Evolutionary conservation across 2,888 invertebrate species (phyloP).

Genomic region (Scaptomyza reducta): DNA sequence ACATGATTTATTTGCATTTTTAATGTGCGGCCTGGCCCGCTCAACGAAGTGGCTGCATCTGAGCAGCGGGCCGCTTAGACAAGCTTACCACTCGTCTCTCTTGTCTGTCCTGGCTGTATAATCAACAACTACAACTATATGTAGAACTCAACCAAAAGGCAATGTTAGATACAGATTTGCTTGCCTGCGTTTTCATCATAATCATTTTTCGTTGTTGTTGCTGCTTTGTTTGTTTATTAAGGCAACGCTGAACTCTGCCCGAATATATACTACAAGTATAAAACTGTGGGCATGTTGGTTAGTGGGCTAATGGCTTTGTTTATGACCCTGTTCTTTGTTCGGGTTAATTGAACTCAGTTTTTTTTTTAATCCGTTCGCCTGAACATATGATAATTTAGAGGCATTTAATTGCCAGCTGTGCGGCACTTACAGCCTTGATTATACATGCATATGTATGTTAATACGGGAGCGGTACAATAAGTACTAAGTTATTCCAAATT

Average conservation of each 20-base stretch:
- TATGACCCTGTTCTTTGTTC: conserved; percentile 70
- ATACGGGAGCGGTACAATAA: conserved; percentile 27
- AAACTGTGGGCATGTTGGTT: conserved; percentile 68
- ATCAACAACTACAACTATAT: conserved; percentile 10
- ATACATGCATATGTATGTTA: not conserved
- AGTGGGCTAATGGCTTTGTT: conserved; percentile 75
- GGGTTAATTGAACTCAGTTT: conserved; percentile 70
- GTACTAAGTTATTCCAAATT: conserved; percentile 21
- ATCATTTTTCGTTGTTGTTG: conserved; percentile 17
- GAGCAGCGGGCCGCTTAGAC: conserved; percentile 57
- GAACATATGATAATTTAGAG: conserved; percentile 35
- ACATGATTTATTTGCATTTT: conserved; percentile 81
- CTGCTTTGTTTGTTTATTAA: conserved; percentile 12
- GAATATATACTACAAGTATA: conserved; percentile 9
- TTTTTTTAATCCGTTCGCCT: conserved; percentile 11
- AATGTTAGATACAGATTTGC: conserved; percentile 21
- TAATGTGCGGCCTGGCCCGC: conserved; percentile 64
- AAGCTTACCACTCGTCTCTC: conserved; percentile 42
- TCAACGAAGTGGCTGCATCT: conserved; percentile 48
- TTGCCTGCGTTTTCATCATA: conserved; percentile 35
- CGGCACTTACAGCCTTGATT: conserved; percentile 44
- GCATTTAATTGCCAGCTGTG: conserved; percentile 45
- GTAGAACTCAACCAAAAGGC: conserved; percentile 56
- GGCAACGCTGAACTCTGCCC: conserved; percentile 46
- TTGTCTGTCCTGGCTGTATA: conserved; percentile 14